Percentiles rank a stretch among this genome's conserved stretches.
Conservation (phyloP, 2,113 vertebrate species). For the Alexandromys fortis region DNA sequence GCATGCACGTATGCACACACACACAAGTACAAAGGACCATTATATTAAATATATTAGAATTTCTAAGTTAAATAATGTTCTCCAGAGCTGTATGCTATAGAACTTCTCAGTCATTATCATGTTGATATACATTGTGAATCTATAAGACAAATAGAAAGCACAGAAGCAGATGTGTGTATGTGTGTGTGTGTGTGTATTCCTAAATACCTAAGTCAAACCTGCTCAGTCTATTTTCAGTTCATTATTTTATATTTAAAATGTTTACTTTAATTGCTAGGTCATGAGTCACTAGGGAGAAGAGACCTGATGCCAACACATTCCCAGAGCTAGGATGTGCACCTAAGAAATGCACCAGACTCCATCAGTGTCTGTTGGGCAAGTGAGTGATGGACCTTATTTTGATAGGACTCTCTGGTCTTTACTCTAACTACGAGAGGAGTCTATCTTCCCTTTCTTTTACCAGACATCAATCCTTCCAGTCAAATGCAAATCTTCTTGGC, state of each 20-base stretch:
- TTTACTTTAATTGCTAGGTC: neutral
- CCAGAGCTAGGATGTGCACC: neutral
- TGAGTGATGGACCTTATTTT: neutral
- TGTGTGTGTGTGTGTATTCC: neutral
- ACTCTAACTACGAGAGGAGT: neutral
- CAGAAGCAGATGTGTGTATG: neutral
- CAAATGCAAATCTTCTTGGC: neutral
- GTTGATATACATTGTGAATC: neutral
- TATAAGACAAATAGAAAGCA: neutral
- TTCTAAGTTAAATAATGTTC: neutral
- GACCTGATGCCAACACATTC: neutral
- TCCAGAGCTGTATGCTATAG: neutral
- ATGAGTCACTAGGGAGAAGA: neutral
- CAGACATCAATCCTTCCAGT: neutral
- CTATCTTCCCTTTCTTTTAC: neutral
- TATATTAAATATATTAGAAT: neutral
- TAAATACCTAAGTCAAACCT: neutral
- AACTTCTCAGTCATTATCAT: neutral
- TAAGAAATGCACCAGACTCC: neutral
- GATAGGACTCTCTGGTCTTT: neutral
- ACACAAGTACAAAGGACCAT: neutral
- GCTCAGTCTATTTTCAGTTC: neutral
- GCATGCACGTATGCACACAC: no score
- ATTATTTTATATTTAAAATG: neutral
- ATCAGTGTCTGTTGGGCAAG: neutral